A percentile compares a stretch with the other conserved stretches of the same genome.
phyloP scores from a whole-genome alignment of 2,797 vertebrate species.

The Gymnoscopelus braueri region DNA sequence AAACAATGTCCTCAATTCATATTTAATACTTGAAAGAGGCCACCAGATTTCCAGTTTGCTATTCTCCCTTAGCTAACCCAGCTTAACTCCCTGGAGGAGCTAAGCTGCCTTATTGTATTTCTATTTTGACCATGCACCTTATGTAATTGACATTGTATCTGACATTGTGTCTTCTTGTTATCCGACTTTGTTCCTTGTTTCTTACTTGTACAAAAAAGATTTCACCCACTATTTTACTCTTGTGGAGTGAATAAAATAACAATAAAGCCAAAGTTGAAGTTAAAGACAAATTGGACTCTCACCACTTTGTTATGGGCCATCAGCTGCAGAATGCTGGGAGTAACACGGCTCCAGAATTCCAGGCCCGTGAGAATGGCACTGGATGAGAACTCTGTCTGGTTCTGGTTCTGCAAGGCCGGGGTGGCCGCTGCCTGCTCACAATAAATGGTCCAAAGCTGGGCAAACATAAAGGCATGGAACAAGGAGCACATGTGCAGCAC shows the following conservation, averaged over 20 bases:
- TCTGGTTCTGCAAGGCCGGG: constrained; percentile 90
- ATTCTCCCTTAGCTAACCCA: not conserved
- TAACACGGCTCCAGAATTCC: constrained; percentile 98
- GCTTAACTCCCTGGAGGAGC: not conserved
- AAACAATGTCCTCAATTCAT: constrained; percentile 6
- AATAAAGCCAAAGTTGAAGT: not conserved
- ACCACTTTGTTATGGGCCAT: constrained; percentile 99
- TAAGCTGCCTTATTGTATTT: not conserved
- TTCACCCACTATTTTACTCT: no score
- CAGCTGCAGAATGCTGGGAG: constrained; percentile 97
- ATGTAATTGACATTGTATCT: no score
- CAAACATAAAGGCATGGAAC: constrained; percentile 99
- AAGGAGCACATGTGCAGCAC: constrained; percentile 99
- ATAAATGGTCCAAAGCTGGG: constrained; percentile 98
- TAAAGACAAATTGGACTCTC: constrained; percentile 60
- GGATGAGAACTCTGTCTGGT: constrained; percentile 96
- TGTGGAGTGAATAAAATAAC: not conserved
- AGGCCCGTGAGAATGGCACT: constrained; percentile 94
- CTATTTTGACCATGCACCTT: no score
- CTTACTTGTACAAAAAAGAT: no score
- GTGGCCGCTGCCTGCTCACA: constrained; percentile 95
- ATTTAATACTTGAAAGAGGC: constrained; percentile 16
- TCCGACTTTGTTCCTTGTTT: no score
- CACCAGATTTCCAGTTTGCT: not conserved
- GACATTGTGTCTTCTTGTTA: no score